Conservation (phyloP, 2,797 vertebrate species). For the Thaleichthys pacificus region DNA sequence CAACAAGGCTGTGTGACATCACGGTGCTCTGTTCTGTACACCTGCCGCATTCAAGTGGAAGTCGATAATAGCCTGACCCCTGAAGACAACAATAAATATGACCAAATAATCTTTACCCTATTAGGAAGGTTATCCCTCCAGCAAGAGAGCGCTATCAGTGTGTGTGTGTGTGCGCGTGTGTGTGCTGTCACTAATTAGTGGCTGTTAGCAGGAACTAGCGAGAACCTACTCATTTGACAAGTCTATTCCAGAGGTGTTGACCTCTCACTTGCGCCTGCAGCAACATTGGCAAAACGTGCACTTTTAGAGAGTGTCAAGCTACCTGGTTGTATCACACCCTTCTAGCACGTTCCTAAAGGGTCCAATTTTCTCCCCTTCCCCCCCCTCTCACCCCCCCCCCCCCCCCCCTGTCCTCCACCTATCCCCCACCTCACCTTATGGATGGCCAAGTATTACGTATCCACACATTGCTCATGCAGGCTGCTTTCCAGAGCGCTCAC, state of each 20-base stretch:
- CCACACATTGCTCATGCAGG: no score
- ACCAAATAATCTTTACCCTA: conserved; percentile 34
- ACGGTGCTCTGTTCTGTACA: neutral
- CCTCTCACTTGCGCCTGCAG: conserved; percentile 58
- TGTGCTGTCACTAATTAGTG: conserved; percentile 72
- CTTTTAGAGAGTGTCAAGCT: conserved; percentile 35
- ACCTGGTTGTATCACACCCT: neutral
- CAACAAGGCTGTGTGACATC: neutral
- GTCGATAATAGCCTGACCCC: neutral
- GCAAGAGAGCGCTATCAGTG: conserved; percentile 23
- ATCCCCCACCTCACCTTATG: no score
- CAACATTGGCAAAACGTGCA: conserved; percentile 47
- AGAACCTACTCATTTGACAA: conserved; percentile 72
- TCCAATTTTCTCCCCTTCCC: neutral
- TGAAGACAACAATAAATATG: neutral
- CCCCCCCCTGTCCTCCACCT: neutral
- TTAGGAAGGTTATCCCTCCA: conserved; percentile 35
- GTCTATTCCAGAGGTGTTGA: conserved; percentile 75
- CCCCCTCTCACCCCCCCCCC: neutral
- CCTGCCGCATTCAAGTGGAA: conserved; percentile 1
- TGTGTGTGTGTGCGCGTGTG: conserved; percentile 36
- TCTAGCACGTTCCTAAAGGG: neutral
- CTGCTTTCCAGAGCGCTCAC: neutral
- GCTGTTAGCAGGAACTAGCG: conserved; percentile 67
- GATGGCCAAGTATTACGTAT: no score